Evolutionary conservation across 92 coral and sea anemone species (phyloP), one percentile per base, ranked within the genome.

Genomic region (Parazoanthus darwini): DNA sequence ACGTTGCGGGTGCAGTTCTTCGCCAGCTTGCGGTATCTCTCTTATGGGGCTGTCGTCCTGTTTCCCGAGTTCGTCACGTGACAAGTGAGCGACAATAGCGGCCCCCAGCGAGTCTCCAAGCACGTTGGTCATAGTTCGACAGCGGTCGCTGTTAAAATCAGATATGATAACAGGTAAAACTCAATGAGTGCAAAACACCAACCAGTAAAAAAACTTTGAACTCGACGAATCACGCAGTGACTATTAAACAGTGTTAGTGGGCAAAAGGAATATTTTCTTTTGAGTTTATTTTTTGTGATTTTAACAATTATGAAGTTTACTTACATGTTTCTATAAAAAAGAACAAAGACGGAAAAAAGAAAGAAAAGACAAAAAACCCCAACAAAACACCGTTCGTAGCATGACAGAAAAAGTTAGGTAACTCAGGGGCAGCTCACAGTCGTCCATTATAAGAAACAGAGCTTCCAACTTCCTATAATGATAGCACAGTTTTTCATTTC

Each of bases 81-180:
- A 82, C 77, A 82, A 26, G 20, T 82, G 86, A 68, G 86, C 86
- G 3, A 82, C 86, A 44, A 82, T 26, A n/a, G 86, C 86, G 3
- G 86, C 63, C 8, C 86, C 86, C 78, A 82, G 7, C 10, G 86
- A 78, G 44, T 82, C 86, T 6, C 86, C 86, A 16, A 82, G 86
- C 63, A 82, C 86, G 5, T 82, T 82, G 18, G 86, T 82, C 86
- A 82, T 82, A 3, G 86, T 82, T 3, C 86, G 86, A 13, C 29
- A 67, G 58, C 86, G 86, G 86, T 82, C 86, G n/a, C 86, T 82
- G 65, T 42, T 5, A 9, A 63, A 7, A 3, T 20, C 4, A 20
- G 25, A 63, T 4, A 51, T 51, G 70, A 23, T 7, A 54, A 54
- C 59, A 54, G 51, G 7, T 48, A 48, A 48, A 10, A 48, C 4